Evolutionary conservation across 2,113 vertebrate species (phyloP).

Genomic region (Typhlomys cinereus): DNA sequence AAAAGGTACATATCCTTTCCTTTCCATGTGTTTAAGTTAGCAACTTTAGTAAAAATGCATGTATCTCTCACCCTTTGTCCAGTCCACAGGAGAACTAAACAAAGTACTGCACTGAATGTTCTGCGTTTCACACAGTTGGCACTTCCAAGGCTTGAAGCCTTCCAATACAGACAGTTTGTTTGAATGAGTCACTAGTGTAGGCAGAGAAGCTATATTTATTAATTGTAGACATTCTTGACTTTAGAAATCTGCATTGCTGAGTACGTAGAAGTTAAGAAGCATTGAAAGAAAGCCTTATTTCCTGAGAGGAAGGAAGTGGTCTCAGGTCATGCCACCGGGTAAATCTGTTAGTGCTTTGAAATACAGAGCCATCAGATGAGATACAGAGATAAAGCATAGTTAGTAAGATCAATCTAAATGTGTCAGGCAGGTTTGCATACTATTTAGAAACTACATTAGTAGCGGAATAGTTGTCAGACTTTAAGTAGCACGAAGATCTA

Average conservation of each 20-base stretch:
- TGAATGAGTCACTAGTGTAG: background rate
- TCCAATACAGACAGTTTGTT: background rate
- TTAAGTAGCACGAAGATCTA: background rate
- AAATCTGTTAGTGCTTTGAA: conserved; percentile 7
- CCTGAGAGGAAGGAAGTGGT: conserved; percentile 41
- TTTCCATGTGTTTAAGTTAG: background rate
- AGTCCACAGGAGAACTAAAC: too few species aligned
- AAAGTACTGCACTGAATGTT: background rate
- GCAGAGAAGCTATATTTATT: background rate
- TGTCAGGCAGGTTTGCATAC: background rate
- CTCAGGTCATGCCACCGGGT: conserved; percentile 3
- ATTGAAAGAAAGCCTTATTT: background rate
- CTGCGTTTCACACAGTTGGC: background rate
- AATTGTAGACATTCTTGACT: background rate
- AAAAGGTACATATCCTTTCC: background rate
- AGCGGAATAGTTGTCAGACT: background rate
- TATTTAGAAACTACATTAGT: background rate
- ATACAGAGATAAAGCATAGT: background rate
- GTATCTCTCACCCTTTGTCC: background rate
- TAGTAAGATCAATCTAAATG: background rate
- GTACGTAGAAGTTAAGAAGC: conserved; percentile 43
- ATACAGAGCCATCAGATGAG: background rate
- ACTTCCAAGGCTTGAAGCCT: background rate
- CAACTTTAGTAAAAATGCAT: background rate
- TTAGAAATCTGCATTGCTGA: background rate